A percentile compares a stretch with the other conserved stretches of the same genome.
Conservation (phyloP, 2,797 vertebrate genomes). For the Anguilla pacifica region DNA sequence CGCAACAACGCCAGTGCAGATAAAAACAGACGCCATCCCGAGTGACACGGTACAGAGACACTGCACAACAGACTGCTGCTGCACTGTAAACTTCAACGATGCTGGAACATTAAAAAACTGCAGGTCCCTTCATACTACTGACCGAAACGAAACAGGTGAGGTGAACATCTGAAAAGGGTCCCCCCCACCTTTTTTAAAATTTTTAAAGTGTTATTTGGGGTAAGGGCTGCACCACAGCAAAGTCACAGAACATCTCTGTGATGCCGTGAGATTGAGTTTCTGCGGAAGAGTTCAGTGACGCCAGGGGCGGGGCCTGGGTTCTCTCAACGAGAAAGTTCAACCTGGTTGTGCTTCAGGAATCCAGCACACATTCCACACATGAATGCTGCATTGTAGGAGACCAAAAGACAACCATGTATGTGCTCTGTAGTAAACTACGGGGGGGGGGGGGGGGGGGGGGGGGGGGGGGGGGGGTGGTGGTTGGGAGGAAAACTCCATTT, state of each 20-base stretch:
- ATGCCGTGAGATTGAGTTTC: background rate
- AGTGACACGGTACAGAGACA: background rate
- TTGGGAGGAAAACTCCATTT: background rate
- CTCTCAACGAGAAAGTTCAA: background rate
- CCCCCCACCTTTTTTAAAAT: too few relatives aligned
- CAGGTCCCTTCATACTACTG: background rate
- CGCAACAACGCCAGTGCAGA: background rate
- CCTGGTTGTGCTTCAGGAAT: background rate
- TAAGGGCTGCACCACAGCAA: background rate
- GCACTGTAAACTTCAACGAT: background rate
- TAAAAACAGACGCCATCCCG: background rate
- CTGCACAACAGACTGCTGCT: background rate
- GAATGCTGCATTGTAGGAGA: constrained; percentile 1
- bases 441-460: background rate
- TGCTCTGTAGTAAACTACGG: background rate
- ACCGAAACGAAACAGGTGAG: background rate
- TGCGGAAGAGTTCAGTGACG: background rate
- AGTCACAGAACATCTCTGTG: too few relatives aligned
- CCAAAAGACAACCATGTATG: background rate
- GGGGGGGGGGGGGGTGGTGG: too few relatives aligned
- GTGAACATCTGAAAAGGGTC: too few relatives aligned
- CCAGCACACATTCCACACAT: background rate
- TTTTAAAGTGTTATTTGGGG: background rate
- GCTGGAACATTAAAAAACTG: background rate
- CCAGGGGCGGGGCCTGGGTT: background rate